Percentiles rank a stretch among this genome's conserved stretches.
These are phyloP conservation scores for Vidua chalybeata DNA, from an alignment of 2,113 vertebrate genomes.

Conservation along the genomic window DNA sequence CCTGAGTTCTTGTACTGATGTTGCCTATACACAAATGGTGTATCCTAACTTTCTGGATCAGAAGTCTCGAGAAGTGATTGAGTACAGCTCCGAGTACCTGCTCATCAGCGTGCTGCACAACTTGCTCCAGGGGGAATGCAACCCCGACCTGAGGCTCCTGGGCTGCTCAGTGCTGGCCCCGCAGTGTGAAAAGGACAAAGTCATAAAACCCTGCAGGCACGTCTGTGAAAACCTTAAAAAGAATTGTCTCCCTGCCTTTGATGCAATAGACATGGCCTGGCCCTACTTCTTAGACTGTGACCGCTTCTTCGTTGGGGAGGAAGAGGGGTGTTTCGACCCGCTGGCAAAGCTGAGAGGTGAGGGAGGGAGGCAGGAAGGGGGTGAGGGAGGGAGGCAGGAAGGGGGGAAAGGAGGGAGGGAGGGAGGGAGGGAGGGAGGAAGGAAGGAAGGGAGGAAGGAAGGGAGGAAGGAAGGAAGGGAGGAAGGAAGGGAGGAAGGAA, in stretches of 20 bases:
- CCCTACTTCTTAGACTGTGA: slow-evolving; percentile 95
- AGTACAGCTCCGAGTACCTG: slow-evolving; percentile 89
- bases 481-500: background rate
- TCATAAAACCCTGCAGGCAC: slow-evolving; percentile 84
- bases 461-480: background rate
- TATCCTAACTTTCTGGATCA: slow-evolving; percentile 91
- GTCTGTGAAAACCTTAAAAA: slow-evolving; percentile 83
- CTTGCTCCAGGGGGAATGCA: slow-evolving; percentile 91
- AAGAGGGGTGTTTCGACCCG: slow-evolving; percentile 90
- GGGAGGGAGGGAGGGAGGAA: background rate
- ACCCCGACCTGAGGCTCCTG: slow-evolving; percentile 88
- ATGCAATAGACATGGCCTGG: slow-evolving; percentile 95
- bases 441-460: too few relatives aligned
- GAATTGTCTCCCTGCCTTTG: slow-evolving; percentile 87
- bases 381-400: background rate
- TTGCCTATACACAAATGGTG: slow-evolving; percentile 79
- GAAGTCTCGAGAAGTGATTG: slow-evolving; percentile 76
- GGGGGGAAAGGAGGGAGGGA: background rate
- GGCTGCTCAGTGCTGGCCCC: slow-evolving; percentile 92
- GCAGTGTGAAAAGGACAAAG: slow-evolving; percentile 75
- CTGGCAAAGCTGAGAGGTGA: slow-evolving; percentile 84
- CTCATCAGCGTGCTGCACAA: slow-evolving; percentile 90
- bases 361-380: background rate
- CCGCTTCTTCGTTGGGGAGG: slow-evolving; percentile 83
- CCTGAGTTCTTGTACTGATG: slow-evolving; percentile 85